phyloP scores from a whole-genome alignment of 2,113 vertebrate species.

The Elephantulus edwardii region DNA sequence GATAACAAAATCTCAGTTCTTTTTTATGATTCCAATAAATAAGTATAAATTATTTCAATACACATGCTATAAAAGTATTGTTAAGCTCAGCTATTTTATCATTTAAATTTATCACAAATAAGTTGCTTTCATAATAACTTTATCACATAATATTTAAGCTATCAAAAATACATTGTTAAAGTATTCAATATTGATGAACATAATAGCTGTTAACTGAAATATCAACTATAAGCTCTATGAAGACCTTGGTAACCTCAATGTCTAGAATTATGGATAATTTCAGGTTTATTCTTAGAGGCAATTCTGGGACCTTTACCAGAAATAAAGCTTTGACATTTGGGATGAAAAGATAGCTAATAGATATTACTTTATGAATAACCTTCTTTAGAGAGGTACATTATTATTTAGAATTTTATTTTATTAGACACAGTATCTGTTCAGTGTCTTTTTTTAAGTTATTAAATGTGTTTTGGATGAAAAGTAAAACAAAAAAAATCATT shows the following conservation, averaged over 20 bases:
- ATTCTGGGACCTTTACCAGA: background rate
- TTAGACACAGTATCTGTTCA: background rate
- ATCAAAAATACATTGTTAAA: background rate
- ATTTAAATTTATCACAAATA: too few species aligned
- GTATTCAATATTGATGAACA: background rate
- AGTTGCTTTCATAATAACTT: too few species aligned
- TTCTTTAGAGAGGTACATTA: background rate
- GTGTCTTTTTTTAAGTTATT: background rate
- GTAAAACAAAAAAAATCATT: background rate
- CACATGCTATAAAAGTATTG: background rate
- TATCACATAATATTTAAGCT: too few species aligned
- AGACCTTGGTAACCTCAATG: background rate
- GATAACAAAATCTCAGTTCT: background rate
- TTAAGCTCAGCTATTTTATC: too few species aligned
- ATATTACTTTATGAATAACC: background rate
- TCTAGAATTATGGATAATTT: background rate
- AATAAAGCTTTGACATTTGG: background rate
- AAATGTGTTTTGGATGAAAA: constrained; percentile 5
- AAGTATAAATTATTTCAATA: background rate
- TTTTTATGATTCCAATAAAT: background rate
- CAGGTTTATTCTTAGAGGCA: background rate
- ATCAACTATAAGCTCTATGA: background rate
- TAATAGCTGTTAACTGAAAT: background rate
- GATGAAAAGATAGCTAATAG: background rate
- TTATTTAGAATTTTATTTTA: background rate